Evolutionary conservation across 92 coral and sea anemone species (phyloP).

Genomic region (Siderastrea radians): DNA sequence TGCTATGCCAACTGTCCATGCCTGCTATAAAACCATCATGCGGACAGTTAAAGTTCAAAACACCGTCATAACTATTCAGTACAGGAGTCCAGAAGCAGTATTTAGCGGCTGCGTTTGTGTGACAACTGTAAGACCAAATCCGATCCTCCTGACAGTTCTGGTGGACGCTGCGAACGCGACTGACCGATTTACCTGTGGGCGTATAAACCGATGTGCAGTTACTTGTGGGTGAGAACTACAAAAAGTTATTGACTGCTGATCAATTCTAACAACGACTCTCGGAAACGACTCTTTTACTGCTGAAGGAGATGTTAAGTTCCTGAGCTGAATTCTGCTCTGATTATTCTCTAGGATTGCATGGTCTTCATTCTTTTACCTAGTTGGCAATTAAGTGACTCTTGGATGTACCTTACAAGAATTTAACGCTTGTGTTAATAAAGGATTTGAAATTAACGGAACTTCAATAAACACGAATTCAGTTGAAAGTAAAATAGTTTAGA

Average conservation of each 20-base stretch:
- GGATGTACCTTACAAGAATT: too few relatives aligned
- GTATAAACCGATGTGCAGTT: background rate
- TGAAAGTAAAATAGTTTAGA: too few relatives aligned
- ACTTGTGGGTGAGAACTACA: background rate
- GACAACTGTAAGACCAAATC: background rate
- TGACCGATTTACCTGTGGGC: background rate
- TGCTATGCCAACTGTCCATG: background rate
- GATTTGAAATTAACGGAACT: too few relatives aligned
- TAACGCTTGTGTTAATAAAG: too few relatives aligned
- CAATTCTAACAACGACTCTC: too few relatives aligned
- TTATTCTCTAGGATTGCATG: too few relatives aligned
- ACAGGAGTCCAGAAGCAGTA: background rate
- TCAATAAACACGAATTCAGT: too few relatives aligned
- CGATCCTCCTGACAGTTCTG: background rate
- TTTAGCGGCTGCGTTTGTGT: background rate
- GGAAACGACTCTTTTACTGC: too few relatives aligned
- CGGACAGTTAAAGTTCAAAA: background rate
- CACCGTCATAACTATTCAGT: background rate
- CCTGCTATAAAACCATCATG: background rate
- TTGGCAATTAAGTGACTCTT: too few relatives aligned
- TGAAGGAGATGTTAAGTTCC: too few relatives aligned
- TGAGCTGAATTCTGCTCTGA: too few relatives aligned
- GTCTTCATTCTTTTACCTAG: too few relatives aligned
- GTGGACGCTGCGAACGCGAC: background rate
- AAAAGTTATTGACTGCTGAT: background rate